A percentile compares a stretch with the other conserved stretches of the same genome.
Evolutionary conservation across 2,113 vertebrate species (phyloP).

Genomic region (Sterrhoptilus dennistouni): DNA sequence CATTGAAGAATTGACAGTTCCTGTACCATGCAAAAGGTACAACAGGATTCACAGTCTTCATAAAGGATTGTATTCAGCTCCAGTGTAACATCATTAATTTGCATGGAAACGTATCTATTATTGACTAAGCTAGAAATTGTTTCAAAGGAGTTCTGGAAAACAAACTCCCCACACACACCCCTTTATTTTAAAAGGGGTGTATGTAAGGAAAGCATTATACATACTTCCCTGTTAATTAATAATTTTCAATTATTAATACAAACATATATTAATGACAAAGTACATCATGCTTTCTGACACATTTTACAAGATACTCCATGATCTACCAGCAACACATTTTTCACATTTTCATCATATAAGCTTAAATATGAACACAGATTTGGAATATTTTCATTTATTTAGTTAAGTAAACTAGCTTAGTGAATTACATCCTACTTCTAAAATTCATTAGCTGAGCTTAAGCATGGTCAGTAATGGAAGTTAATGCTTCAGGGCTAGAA

Average conservation of each 20-base stretch:
- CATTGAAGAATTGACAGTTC: neutral
- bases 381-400: neutral
- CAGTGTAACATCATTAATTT: neutral
- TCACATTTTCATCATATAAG: neutral
- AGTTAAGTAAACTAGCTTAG: neutral
- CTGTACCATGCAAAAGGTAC: neutral
- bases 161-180: fast-evolving
- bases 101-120: neutral
- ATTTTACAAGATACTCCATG: neutral
- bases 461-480: neutral
- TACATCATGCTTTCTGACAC: neutral
- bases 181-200: neutral
- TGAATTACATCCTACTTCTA: neutral
- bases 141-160: neutral
- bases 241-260: neutral
- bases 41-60: neutral
- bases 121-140: neutral
- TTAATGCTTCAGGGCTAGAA: neutral
- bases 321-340: neutral
- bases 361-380: neutral
- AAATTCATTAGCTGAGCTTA: neutral
- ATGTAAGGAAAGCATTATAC: neutral
- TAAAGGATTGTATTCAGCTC: neutral
- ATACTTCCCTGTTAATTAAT: neutral
- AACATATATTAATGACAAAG: neutral